A percentile compares a stretch with the other conserved stretches of the same genome.
These are phyloP conservation scores for Siniperca obscura DNA, from an alignment of 2,797 vertebrate species.

Conservation along the genomic window DNA sequence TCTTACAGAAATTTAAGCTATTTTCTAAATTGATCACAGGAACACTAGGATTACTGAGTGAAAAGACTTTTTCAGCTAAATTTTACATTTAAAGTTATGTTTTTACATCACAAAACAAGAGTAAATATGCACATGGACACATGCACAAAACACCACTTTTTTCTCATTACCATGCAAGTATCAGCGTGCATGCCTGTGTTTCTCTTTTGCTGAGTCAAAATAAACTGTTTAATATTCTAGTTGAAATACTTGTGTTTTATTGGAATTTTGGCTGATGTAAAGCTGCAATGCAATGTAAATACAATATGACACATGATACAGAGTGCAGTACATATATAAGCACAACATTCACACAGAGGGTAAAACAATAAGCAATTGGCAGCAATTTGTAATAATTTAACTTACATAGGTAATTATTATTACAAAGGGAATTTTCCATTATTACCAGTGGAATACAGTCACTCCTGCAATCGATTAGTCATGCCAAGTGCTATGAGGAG, in stretches of 20 bases:
- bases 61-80: not conserved
- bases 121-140: too few relatives aligned
- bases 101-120: not conserved
- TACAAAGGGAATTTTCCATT: not conserved
- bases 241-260: not conserved
- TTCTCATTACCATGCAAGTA: too few relatives aligned
- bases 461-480: constrained; percentile 82
- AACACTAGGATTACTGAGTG: not conserved
- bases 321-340: not conserved
- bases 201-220: not conserved
- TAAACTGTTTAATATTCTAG: not conserved
- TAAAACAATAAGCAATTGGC: not conserved
- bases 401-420: not conserved
- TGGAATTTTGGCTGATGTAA: not conserved
- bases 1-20: not conserved
- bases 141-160: too few relatives aligned
- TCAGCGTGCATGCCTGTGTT: too few relatives aligned
- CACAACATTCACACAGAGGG: not conserved
- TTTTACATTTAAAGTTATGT: not conserved
- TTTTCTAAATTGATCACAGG: not conserved
- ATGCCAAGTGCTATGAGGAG: constrained; percentile 91
- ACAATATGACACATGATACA: not conserved
- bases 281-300: not conserved
- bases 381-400: not conserved
- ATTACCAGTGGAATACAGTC: not conserved